phyloP scores from a whole-genome alignment of 1,140 invertebrate species.

The Drosophila takahashii region DNA sequence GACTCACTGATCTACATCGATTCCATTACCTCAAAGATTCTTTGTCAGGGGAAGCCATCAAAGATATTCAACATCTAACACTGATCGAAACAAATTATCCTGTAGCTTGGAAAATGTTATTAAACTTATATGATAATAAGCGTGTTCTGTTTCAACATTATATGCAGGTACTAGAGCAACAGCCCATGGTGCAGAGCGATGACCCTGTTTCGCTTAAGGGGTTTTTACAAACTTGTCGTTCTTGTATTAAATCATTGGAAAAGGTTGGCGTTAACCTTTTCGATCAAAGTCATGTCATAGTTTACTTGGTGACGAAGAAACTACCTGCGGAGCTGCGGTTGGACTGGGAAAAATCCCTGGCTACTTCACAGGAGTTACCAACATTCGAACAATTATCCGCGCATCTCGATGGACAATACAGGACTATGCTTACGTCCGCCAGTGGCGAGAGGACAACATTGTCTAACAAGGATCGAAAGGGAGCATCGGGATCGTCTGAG shows the following conservation, averaged over 20 bases:
- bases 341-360: no score
- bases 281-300: neutral
- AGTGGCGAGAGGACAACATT: no score
- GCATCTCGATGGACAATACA: no score
- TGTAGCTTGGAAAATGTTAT: neutral
- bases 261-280: neutral
- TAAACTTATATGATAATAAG: constrained; percentile 5
- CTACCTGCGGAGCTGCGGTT: no score
- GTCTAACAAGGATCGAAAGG: no score
- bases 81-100: no score
- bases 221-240: constrained; percentile 6
- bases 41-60: neutral
- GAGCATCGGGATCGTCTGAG: no score
- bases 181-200: neutral
- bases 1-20: neutral
- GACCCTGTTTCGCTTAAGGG: neutral
- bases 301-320: neutral
- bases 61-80: neutral
- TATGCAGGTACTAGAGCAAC: neutral
- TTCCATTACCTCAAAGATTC: constrained; percentile 2
- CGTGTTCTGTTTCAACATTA: constrained; percentile 4
- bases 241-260: neutral
- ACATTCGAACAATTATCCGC: no score
- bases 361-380: no score
- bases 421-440: no score